These are phyloP conservation scores for Nasonia giraulti DNA, from an alignment of 1,140 invertebrate species.

Conservation along the genomic window DNA sequence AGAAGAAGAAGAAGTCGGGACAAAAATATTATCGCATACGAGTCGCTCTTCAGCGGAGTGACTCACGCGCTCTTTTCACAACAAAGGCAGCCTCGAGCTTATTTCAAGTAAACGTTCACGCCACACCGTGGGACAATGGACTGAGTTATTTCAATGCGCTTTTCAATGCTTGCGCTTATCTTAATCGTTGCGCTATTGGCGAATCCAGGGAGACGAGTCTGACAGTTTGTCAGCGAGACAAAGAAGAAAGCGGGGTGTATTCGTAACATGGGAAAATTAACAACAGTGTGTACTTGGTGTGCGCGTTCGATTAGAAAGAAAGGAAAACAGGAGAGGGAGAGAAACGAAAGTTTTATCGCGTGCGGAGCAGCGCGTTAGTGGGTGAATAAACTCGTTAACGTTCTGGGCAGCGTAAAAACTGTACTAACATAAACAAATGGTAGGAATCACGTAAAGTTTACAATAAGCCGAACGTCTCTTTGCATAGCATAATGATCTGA, in stretches of 20 bases:
- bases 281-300: neutral
- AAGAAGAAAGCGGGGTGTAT: neutral
- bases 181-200: neutral
- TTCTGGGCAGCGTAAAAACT: too few relatives aligned
- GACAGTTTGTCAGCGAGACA: neutral
- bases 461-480: too few relatives aligned
- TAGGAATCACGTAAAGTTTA: neutral
- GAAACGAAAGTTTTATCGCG: neutral
- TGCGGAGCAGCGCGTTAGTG: neutral
- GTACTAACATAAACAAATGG: too few relatives aligned
- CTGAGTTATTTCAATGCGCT: neutral
- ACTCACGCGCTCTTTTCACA: neutral
- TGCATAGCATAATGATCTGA: too few relatives aligned
- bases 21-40: neutral
- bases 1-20: neutral
- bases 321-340: too few relatives aligned
- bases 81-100: neutral
- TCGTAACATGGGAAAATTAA: neutral
- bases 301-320: too few relatives aligned
- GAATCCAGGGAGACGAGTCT: neutral
- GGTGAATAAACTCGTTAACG: slow-evolving; percentile 41
- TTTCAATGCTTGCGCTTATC: neutral
- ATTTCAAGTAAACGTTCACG: neutral
- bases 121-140: neutral
- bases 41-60: neutral